phyloP scores from a whole-genome alignment of 1,140 invertebrate genomes.

The Euborellia annulipes region DNA sequence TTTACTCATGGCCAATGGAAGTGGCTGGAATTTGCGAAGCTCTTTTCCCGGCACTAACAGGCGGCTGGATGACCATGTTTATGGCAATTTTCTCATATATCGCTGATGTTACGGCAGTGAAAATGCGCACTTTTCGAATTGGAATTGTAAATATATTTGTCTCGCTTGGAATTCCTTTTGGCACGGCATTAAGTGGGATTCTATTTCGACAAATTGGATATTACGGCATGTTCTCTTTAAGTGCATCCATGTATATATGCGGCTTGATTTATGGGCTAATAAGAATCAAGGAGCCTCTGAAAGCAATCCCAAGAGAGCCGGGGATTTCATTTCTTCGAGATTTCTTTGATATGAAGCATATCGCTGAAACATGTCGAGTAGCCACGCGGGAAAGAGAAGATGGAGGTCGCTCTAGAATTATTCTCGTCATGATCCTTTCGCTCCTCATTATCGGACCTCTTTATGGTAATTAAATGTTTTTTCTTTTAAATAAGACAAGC shows the following conservation, averaged over 20 bases:
- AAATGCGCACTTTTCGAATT: conserved; percentile 35
- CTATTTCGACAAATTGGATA: conserved; percentile 28
- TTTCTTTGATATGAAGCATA: conserved; percentile 31
- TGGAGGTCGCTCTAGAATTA: conserved; percentile 26
- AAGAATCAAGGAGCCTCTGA: conserved; percentile 23
- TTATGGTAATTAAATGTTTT: conserved; percentile 26
- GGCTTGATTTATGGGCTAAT: conserved; percentile 27
- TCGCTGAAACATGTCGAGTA: conserved; percentile 29
- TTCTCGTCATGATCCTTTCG: conserved; percentile 28
- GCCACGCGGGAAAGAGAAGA: conserved; percentile 25
- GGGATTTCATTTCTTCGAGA: conserved; percentile 26
- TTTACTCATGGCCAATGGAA: conserved; percentile 32
- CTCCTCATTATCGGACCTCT: conserved; percentile 33
- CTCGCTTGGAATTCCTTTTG: conserved; percentile 30
- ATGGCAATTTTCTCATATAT: conserved; percentile 40
- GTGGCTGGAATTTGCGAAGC: conserved; percentile 34
- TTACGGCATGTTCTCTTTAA: conserved; percentile 29
- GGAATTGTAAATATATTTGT: conserved; percentile 36
- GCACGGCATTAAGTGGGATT: conserved; percentile 29
- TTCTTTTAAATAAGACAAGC: too few species aligned
- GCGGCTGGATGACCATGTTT: conserved; percentile 34
- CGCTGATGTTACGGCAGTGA: conserved; percentile 34
- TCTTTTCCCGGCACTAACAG: conserved; percentile 34
- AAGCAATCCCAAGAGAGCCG: conserved; percentile 18
- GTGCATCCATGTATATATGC: conserved; percentile 23